phyloP scores from a whole-genome alignment of 2,113 vertebrate species.

The Pituophis catenifer region DNA sequence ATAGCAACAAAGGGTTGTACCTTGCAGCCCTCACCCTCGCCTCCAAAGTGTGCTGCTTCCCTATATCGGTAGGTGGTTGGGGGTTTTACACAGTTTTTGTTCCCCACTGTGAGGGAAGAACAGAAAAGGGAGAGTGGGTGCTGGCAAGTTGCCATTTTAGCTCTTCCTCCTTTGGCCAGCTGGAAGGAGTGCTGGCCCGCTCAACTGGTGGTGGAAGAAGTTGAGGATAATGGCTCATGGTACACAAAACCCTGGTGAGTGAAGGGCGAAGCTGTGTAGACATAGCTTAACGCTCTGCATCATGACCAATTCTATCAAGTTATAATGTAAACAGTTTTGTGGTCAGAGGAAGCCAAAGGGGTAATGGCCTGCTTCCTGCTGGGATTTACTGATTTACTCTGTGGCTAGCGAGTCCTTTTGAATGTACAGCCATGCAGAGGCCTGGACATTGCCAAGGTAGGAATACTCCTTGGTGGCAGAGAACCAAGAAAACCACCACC shows the following conservation, averaged over 20 bases:
- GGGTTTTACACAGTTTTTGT: not conserved
- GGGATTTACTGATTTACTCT: not conserved
- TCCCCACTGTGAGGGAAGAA: not conserved
- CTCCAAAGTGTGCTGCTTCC: not conserved
- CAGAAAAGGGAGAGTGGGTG: not conserved
- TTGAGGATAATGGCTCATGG: not conserved
- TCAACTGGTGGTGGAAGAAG: not conserved
- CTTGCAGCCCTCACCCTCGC: not conserved
- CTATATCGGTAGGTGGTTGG: not conserved
- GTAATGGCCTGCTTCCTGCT: not conserved
- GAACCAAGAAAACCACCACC: not conserved
- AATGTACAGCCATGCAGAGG: conserved; percentile 16
- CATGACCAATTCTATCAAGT: not conserved
- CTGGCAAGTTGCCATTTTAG: not conserved
- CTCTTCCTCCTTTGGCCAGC: not conserved
- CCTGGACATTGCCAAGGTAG: not conserved
- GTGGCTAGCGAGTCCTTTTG: not conserved
- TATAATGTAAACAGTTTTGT: not conserved
- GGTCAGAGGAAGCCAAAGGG: not conserved
- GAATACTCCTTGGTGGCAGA: not conserved
- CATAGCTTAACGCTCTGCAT: not conserved
- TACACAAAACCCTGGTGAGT: not conserved
- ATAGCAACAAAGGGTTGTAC: not conserved
- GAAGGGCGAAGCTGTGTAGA: not conserved
- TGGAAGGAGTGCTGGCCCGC: not conserved